phyloP scores from a whole-genome alignment of 1,140 invertebrate genomes.

The Coptotermes formosanus region DNA sequence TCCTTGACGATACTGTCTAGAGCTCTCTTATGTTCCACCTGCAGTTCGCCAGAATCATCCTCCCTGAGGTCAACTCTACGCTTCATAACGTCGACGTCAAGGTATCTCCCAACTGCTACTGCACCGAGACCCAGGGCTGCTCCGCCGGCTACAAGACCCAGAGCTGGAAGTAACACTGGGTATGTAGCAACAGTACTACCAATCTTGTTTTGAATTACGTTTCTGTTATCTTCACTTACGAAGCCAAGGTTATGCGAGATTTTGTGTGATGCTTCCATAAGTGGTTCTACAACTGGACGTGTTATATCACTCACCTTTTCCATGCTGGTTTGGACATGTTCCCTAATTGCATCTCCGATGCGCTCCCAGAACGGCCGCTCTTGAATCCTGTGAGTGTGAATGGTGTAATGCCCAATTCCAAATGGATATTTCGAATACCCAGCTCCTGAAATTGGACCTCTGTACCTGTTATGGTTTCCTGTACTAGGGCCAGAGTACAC shows the following conservation, averaged over 20 bases:
- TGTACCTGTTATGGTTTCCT: not conserved
- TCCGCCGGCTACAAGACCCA: conserved; percentile 73
- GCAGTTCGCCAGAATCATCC: conserved; percentile 47
- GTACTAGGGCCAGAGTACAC: not conserved
- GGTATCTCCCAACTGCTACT: conserved; percentile 68
- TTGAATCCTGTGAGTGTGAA: conserved; percentile 18
- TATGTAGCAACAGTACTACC: conserved; percentile 54
- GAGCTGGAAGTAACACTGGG: conserved; percentile 66
- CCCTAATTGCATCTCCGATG: conserved; percentile 68
- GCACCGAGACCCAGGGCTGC: conserved; percentile 75
- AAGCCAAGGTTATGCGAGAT: conserved; percentile 27
- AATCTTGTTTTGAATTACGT: conserved; percentile 58
- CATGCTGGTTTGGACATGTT: conserved; percentile 66
- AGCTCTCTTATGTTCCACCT: conserved; percentile 59
- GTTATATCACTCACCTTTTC: conserved; percentile 67
- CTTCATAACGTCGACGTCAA: conserved; percentile 64
- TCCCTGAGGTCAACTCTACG: conserved; percentile 45
- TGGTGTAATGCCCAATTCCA: not conserved
- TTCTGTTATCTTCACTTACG: not conserved
- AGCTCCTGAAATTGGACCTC: conserved; percentile 39
- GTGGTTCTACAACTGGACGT: conserved; percentile 66
- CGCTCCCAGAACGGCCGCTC: conserved; percentile 68
- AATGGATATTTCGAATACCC: conserved; percentile 34
- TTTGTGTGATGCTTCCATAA: conserved; percentile 68
- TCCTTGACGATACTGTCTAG: conserved; percentile 43